Conservation (phyloP, 2,113 vertebrate species). For the Herpetotheres cachinnans region DNA sequence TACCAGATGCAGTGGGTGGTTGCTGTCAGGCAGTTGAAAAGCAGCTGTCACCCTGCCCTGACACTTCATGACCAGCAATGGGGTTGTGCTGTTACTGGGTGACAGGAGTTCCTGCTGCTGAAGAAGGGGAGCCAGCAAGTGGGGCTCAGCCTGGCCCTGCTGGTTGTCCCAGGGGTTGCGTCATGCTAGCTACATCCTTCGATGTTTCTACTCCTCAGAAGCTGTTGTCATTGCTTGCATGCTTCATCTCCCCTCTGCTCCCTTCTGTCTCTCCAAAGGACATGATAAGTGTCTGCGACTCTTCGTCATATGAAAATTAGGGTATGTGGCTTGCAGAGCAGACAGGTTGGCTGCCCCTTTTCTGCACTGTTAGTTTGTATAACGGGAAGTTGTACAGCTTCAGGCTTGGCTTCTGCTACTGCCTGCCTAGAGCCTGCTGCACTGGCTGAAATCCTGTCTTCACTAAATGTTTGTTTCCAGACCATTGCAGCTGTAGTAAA, state of each 20-base stretch:
- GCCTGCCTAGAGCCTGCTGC: not conserved
- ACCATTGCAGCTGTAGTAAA: conserved; percentile 39
- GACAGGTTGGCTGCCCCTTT: not conserved
- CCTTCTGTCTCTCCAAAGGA: not conserved
- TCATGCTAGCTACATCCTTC: not conserved
- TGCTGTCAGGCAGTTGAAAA: not conserved
- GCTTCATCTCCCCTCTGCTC: not conserved
- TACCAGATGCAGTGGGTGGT: rapidly evolving
- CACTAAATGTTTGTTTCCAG: conserved; percentile 33
- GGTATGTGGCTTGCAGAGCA: not conserved
- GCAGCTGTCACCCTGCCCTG: not conserved
- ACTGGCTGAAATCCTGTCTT: not conserved
- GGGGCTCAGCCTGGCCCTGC: not conserved
- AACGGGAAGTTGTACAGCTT: rapidly evolving
- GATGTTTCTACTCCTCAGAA: not conserved
- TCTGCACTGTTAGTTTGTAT: rapidly evolving
- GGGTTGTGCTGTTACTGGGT: not conserved
- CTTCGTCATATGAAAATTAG: rapidly evolving
- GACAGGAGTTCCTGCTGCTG: not conserved
- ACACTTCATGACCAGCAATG: not conserved
- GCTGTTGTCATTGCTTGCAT: not conserved
- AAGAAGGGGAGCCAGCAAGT: not conserved
- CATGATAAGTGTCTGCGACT: not conserved
- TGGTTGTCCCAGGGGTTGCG: not conserved
- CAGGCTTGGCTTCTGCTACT: not conserved